Evolutionary conservation across 92 coral and sea anemone species (phyloP).

Genomic region (Porites cylindrica): DNA sequence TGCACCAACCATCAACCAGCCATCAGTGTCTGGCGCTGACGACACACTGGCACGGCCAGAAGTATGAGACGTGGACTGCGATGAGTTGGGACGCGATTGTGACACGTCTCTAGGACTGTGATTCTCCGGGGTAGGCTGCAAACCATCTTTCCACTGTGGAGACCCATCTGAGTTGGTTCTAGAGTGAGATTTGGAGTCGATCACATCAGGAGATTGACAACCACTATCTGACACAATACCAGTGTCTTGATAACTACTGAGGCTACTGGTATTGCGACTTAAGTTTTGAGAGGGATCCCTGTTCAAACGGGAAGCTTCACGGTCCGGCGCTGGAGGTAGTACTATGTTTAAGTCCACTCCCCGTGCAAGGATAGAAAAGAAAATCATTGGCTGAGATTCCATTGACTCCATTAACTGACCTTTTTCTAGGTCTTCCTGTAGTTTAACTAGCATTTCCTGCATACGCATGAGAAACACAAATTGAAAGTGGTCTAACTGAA

Average conservation of each 20-base stretch:
- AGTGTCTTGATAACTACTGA: slow-evolving; percentile 80
- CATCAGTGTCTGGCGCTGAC: slow-evolving; percentile 73
- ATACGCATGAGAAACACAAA: slow-evolving; percentile 89
- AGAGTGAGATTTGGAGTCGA: slow-evolving; percentile 19
- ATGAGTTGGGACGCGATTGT: slow-evolving; percentile 46
- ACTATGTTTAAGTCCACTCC: slow-evolving; percentile 79
- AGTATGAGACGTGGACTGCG: slow-evolving; percentile 51
- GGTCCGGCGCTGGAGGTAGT: slow-evolving; percentile 88
- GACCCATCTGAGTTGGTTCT: slow-evolving; percentile 36
- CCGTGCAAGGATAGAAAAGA: slow-evolving; percentile 80
- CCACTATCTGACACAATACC: slow-evolving; percentile 78
- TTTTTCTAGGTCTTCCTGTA: slow-evolving; percentile 75
- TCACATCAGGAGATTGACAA: slow-evolving; percentile 55
- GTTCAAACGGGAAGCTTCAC: slow-evolving; percentile 24
- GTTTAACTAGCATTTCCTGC: slow-evolving; percentile 85
- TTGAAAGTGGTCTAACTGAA: slow-evolving; percentile 94
- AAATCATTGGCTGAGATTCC: slow-evolving; percentile 45
- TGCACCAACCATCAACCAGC: slow-evolving; percentile 67
- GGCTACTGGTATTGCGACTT: slow-evolving; percentile 73
- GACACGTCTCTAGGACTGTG: slow-evolving; percentile 24
- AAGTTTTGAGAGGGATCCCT: slow-evolving; percentile 44
- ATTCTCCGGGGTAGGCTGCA: slow-evolving; percentile 4
- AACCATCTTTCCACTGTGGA: slow-evolving; percentile 4
- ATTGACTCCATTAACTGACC: slow-evolving; percentile 20
- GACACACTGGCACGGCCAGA: slow-evolving; percentile 73